phyloP scores from a whole-genome alignment of 2,113 vertebrate species.

The Nerophis lumbriciformis region DNA sequence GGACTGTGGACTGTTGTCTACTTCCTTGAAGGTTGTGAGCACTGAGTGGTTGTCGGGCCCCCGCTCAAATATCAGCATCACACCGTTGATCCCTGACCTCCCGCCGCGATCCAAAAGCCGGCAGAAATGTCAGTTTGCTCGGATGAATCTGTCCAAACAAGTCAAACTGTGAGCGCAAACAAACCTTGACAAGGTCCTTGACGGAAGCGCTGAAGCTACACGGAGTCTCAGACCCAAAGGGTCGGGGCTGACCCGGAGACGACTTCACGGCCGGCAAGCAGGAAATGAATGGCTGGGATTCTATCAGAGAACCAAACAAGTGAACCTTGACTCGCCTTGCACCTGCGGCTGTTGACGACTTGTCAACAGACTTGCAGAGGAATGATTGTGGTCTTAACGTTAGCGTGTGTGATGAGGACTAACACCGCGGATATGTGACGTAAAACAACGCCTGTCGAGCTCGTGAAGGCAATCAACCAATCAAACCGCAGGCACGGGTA shows the following conservation, averaged over 20 bases:
- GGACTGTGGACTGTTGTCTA: background rate
- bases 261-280: background rate
- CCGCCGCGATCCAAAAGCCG: background rate
- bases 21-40: background rate
- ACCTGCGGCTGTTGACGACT: background rate
- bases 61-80: background rate
- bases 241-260: background rate
- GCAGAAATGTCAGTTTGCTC: background rate
- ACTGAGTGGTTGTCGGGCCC: background rate
- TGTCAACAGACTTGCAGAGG: background rate
- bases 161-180: constrained; percentile 6
- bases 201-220: background rate
- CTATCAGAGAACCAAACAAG: background rate
- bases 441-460: too few species aligned
- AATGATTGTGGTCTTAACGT: background rate
- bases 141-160: background rate
- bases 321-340: background rate
- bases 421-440: too few species aligned
- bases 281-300: background rate
- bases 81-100: background rate
- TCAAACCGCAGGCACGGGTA: too few species aligned
- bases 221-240: background rate
- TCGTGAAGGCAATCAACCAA: too few species aligned
- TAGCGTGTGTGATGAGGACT: background rate
- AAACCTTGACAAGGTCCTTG: constrained; percentile 7